Conservation (phyloP, 64 coral and sea anemone species). For the Anthopleura sola region DNA sequence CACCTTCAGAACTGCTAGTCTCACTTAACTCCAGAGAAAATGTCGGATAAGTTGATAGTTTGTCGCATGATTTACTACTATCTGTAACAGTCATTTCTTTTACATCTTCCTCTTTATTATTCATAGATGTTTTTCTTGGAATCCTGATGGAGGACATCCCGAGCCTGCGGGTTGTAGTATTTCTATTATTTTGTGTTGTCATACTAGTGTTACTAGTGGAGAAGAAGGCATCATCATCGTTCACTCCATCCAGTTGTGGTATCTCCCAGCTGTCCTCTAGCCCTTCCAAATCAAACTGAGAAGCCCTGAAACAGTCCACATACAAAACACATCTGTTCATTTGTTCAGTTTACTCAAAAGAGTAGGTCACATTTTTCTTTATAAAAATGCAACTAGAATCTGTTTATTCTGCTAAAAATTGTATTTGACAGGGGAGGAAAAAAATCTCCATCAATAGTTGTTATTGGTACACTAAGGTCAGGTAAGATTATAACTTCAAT, state of each 20-base stretch:
- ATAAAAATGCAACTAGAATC: too few species aligned
- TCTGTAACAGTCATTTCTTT: background rate
- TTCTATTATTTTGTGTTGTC: background rate
- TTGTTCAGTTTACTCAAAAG: too few species aligned
- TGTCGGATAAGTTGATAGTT: background rate
- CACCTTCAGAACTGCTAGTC: constrained; percentile 46
- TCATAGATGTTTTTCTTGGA: background rate
- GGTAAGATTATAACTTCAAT: too few species aligned
- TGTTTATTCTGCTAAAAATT: too few species aligned
- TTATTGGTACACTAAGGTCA: too few species aligned
- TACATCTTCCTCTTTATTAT: background rate
- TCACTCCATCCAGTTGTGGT: constrained; percentile 72
- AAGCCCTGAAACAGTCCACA: constrained; percentile 7
- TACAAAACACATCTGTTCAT: background rate
- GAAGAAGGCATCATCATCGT: constrained; percentile 32
- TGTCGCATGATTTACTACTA: background rate
- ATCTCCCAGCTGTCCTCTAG: constrained; percentile 69
- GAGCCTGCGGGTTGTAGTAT: background rate
- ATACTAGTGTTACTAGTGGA: background rate
- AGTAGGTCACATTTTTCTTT: too few species aligned
- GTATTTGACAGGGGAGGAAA: too few species aligned
- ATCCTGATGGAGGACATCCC: background rate
- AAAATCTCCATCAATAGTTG: too few species aligned
- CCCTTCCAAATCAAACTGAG: constrained; percentile 63
- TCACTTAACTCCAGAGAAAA: constrained; percentile 51